Evolutionary conservation across 2,888 invertebrate genomes (phyloP), one percentile per base, ranked within the genome.

Genomic region (Phengaris arion): DNA sequence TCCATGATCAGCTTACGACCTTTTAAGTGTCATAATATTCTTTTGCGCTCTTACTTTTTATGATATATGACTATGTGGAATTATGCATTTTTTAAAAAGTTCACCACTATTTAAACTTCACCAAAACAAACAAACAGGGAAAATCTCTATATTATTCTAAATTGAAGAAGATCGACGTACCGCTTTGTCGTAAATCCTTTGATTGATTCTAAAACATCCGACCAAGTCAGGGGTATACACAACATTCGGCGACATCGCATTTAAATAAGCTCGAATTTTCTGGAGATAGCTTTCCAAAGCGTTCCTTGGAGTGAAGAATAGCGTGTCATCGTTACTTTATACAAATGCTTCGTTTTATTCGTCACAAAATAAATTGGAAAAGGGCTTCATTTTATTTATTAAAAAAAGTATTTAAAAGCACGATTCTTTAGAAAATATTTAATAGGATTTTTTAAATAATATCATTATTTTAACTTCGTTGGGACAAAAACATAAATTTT

Each of bases 141-240:
- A 35, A 15, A 35, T 45, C 45, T 45, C 12, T 64, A 35, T 64
- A 64, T 64, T 45, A 64, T 35, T 64, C 13, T 64, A 64, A 64
- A 64, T 64, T 64, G 64, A 64, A 81, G 79, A 78, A 77, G 77
- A 82, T 83, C 79, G 85, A 84, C 79, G 81, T 79, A 83, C 81
- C 82, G 83, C 81, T 81, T 79, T 81, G 83, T 83, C 85, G 81
- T 84, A 83, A 86, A 87, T 78, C 77, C 77, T 74, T 73, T 78
- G 79, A 83, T 83, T 80, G 81, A 83, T 83, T 83, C 76, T 78
- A 81, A 85, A 83, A 83, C 84, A 83, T 82, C 80, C 81, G 73
- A 70, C 46, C 73, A 6, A 15, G 57, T 59, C 48, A 57, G 46
- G 15, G 48, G 2, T 35, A 68, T 22, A 54, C 55, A 74, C 46